Evolutionary conservation across 1,140 invertebrate species (phyloP).

Genomic region (Bombus ignitus): DNA sequence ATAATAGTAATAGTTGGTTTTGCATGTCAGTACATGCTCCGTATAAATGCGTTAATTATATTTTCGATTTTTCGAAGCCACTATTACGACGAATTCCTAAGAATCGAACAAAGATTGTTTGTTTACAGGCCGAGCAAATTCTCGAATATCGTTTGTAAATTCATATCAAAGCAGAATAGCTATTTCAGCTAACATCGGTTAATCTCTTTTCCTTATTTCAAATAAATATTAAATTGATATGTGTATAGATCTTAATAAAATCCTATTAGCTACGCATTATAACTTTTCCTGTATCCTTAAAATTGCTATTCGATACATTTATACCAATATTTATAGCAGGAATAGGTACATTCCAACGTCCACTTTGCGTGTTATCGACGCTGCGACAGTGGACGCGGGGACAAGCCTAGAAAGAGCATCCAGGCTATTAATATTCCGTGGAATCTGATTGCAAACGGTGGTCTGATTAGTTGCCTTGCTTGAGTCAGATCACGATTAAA

Average conservation of each 20-base stretch:
- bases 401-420: not conserved
- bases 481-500: conserved; percentile 33
- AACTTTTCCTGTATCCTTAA: not conserved
- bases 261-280: not conserved
- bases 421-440: conserved; percentile 25
- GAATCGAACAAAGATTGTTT: too few species aligned
- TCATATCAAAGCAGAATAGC: too few species aligned
- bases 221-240: too few species aligned
- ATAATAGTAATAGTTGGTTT: too few species aligned
- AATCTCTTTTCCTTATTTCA: not conserved
- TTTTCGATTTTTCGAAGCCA: too few species aligned
- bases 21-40: too few species aligned
- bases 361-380: not conserved
- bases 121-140: too few species aligned
- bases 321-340: too few species aligned
- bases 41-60: too few species aligned
- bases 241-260: not conserved
- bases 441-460: conserved; percentile 43
- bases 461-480: conserved; percentile 39
- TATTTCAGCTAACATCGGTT: not conserved
- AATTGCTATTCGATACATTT: too few species aligned
- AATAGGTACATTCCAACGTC: not conserved
- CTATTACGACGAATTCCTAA: too few species aligned
- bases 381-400: not conserved
- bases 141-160: too few species aligned